Percentiles rank a stretch among this genome's conserved stretches.
Evolutionary conservation across 2,888 invertebrate genomes (phyloP).

Genomic region (Scelioninae gen. 1): DNA sequence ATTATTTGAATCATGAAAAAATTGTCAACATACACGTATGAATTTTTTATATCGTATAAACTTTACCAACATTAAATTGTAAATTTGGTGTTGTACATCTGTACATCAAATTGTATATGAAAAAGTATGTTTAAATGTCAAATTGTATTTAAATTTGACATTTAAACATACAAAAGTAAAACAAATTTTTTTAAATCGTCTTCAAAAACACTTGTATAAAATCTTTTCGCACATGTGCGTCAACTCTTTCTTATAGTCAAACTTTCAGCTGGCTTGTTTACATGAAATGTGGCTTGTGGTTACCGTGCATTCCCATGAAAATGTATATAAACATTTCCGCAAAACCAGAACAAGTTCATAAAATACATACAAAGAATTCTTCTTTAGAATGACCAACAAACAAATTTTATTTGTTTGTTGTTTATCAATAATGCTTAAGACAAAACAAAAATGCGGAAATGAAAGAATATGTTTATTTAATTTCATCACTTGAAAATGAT

Average conservation of each 20-base stretch:
- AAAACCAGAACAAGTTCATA: not conserved
- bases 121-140: too few species aligned
- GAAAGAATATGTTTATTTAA: not conserved
- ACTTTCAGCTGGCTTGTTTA: conserved; percentile 42
- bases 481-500: conserved; percentile 12
- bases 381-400: conserved; percentile 15
- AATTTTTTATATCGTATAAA: too few species aligned
- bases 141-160: too few species aligned
- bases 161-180: too few species aligned
- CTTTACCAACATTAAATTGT: too few species aligned
- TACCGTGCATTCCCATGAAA: conserved; percentile 52
- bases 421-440: conserved; percentile 22
- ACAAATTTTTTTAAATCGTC: conserved; percentile 15
- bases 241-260: not conserved
- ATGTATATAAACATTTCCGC: conserved; percentile 46
- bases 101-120: too few species aligned
- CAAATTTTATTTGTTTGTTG: conserved; percentile 28
- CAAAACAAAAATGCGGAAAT: conserved; percentile 11
- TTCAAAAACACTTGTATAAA: conserved; percentile 2
- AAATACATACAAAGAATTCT: conserved; percentile 28
- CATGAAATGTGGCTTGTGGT: conserved; percentile 55
- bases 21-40: too few species aligned
- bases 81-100: too few species aligned
- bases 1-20: too few species aligned
- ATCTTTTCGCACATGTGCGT: conserved; percentile 33